phyloP scores from a whole-genome alignment of 2,888 invertebrate genomes.

The Ormia ochracea region DNA sequence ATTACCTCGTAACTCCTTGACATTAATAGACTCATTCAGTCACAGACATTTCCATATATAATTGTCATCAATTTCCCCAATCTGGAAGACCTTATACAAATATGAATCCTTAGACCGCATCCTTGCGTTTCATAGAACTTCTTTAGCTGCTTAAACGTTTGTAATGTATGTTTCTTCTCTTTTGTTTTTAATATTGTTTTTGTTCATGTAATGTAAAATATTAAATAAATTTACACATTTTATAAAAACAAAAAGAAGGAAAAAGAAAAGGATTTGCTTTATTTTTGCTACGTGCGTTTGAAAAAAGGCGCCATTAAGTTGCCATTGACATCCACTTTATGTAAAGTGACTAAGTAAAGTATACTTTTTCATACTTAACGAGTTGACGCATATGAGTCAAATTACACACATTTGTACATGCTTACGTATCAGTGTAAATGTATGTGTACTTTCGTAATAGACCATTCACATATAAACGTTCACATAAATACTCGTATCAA shows the following conservation, averaged over 20 bases:
- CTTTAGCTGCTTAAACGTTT: not conserved
- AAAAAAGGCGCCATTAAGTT: conserved; percentile 64
- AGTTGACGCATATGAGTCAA: conserved; percentile 56
- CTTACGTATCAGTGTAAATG: not conserved
- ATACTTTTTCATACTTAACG: conserved; percentile 61
- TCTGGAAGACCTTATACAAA: conserved; percentile 22
- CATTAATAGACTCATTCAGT: conserved; percentile 32
- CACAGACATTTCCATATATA: conserved; percentile 43
- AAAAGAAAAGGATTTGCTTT: conserved; percentile 44
- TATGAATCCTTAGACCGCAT: conserved; percentile 17
- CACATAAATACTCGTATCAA: not conserved
- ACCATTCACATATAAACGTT: not conserved
- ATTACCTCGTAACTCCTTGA: conserved; percentile 11
- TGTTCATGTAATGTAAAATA: conserved; percentile 48
- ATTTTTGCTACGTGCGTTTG: conserved; percentile 55
- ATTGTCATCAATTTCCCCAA: conserved; percentile 48
- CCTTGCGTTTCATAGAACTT: not conserved
- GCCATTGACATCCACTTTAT: conserved; percentile 65
- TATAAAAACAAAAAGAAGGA: not conserved
- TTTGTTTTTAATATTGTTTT: conserved; percentile 30
- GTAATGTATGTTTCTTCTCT: conserved; percentile 29
- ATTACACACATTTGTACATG: not conserved
- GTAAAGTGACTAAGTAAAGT: conserved; percentile 57
- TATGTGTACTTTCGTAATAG: not conserved
- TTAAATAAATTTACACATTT: conserved; percentile 57